phyloP scores from a whole-genome alignment of 2,888 invertebrate genomes.

The Pollenia labialis region DNA sequence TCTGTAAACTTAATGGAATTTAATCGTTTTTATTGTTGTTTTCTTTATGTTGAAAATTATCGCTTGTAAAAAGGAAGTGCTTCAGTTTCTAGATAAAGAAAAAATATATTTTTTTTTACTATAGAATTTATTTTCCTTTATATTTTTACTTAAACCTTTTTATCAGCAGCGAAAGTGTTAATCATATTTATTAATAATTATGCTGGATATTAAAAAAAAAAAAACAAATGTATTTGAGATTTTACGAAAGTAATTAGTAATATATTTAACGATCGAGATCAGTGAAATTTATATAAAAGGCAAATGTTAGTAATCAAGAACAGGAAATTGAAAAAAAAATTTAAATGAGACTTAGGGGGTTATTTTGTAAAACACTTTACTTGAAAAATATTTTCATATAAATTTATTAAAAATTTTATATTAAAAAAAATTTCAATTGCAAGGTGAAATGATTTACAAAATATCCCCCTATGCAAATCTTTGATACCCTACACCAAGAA shows the following conservation, averaged over 20 bases:
- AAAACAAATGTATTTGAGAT: neutral
- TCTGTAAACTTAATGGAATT: conserved; percentile 59
- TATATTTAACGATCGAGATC: conserved; percentile 16
- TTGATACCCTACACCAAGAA: too few relatives aligned
- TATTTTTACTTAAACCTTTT: conserved; percentile 17
- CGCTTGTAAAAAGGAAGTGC: conserved; percentile 65
- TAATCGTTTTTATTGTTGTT: conserved; percentile 69
- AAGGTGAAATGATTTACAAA: too few relatives aligned
- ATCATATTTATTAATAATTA: conserved; percentile 62
- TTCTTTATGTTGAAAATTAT: conserved; percentile 56
- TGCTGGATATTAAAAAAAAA: conserved; percentile 48
- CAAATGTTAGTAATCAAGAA: neutral
- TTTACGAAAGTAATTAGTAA: neutral
- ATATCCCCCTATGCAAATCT: too few relatives aligned
- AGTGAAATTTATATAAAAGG: neutral
- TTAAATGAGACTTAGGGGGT: too few relatives aligned
- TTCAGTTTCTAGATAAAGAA: conserved; percentile 71
- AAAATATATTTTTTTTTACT: conserved; percentile 32
- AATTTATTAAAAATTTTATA: neutral
- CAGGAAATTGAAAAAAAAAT: neutral
- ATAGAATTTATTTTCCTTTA: conserved; percentile 66
- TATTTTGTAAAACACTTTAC: too few relatives aligned
- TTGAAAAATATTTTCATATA: neutral
- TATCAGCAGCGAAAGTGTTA: conserved; percentile 56
- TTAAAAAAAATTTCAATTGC: too few relatives aligned